Conservation (phyloP, 2,113 vertebrate genomes). For the Baryphthengus martii region DNA sequence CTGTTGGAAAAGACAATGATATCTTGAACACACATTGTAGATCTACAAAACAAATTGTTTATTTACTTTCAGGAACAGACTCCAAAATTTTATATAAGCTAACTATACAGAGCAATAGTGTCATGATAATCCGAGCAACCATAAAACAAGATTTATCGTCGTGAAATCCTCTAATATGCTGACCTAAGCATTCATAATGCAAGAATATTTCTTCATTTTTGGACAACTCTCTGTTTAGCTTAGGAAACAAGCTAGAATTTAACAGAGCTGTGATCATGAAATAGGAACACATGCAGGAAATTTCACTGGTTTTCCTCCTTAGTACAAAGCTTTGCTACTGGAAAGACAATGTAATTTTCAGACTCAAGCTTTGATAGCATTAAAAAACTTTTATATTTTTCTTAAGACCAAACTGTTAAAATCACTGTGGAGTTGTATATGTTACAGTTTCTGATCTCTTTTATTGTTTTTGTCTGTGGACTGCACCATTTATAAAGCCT, state of each 20-base stretch:
- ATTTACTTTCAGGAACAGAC: background rate
- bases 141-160: slow-evolving; percentile 2
- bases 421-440: background rate
- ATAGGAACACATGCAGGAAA: background rate
- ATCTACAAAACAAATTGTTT: background rate
- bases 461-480: background rate
- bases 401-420: background rate
- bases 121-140: background rate
- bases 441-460: background rate
- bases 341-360: background rate
- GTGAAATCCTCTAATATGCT: background rate
- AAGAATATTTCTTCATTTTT: background rate
- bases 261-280: background rate
- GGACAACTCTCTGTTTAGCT: background rate
- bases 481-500: background rate
- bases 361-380: background rate
- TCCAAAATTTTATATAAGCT: background rate
- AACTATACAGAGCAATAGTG: background rate
- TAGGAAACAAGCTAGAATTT: background rate
- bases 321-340: background rate
- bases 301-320: background rate
- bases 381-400: background rate
- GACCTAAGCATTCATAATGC: background rate
- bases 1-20: background rate
- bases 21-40: background rate